Base-by-base conservation (phyloP, 1,140 invertebrate species). In the Pogonognathellus flavescens region DNA sequence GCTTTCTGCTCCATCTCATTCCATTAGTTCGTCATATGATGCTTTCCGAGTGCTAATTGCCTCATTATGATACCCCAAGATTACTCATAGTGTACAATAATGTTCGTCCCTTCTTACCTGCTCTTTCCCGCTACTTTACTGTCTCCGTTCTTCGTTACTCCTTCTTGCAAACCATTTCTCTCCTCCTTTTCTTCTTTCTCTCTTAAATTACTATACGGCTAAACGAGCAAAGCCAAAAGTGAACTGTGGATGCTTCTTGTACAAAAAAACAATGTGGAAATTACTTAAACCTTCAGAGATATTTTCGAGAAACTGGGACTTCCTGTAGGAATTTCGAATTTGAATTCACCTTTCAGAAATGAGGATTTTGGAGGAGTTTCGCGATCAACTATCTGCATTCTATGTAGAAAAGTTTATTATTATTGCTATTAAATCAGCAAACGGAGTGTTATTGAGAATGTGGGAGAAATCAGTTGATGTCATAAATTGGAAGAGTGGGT, bases 21-120 rank as follows among this genome's bases (percentile, higher is more conserved):
- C 84, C 84, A 85, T 85, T 85, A 85, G 84, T 57, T 85, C 59
- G 80, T 82, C 80, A 84, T 83, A 76, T 83, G 84, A 86, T 84
- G 76, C 83, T 84, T 85, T 59, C 66, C 49, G 86, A 87, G 87
- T 86, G 87, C 85, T 88, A 88, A 88, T 88, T 88, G 87, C 87
- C 87, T 88, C 83, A 88, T 88, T 88, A 87, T 87, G 80, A 87
- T 76, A 85, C 80, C 81, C 76, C 50, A 76, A 76, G 31, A 76
- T 76, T 76, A 76, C 70, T 76, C 70, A 76, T 76, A 76, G 70
- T 76, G 70, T 76, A 49, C 70, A 49, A 16, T 76, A 76, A 76
- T 76, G 25, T 76, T 76, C 70, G 41, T 85, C 41, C 80, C 55
- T 14, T 62, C 76, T 14, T 41, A 60, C 76, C 59, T 20, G 59